Evolutionary conservation across 2,888 invertebrate species (phyloP).

Genomic region (Dicyrtomina minuta): DNA sequence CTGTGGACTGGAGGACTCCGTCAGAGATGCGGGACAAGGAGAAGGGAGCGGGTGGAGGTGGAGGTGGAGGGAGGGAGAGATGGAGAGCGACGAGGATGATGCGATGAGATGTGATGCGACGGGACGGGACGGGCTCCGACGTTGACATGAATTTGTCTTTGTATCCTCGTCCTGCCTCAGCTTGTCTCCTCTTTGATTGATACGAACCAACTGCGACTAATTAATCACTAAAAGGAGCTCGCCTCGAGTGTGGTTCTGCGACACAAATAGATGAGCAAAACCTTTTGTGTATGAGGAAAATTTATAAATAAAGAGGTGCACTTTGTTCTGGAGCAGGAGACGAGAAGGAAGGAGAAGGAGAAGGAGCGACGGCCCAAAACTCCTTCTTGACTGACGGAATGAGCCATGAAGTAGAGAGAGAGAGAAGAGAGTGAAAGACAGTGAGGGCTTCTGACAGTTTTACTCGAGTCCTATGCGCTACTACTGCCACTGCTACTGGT

Average conservation of each 20-base stretch:
- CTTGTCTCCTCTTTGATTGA: slow-evolving; percentile 33
- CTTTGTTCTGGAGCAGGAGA: slow-evolving; percentile 19
- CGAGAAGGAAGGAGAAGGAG: no score
- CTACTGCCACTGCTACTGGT: no score
- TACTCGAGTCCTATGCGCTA: no score
- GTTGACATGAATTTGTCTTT: slow-evolving; percentile 38
- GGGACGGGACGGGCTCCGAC: slow-evolving; percentile 22
- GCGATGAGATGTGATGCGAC: not conserved
- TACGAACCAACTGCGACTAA: slow-evolving; percentile 37
- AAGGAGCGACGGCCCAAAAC: slow-evolving; percentile 7
- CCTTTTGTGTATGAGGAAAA: slow-evolving; percentile 9
- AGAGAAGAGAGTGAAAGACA: not conserved
- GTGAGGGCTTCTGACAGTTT: no score
- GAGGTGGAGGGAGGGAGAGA: not conserved
- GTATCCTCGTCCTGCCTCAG: slow-evolving; percentile 24
- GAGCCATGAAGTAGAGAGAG: slow-evolving; percentile 11
- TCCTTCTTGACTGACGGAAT: slow-evolving; percentile 13
- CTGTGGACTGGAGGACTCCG: not conserved
- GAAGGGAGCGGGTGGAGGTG: not conserved
- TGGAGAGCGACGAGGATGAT: not conserved
- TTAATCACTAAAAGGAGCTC: slow-evolving; percentile 31
- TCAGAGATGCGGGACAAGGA: not conserved
- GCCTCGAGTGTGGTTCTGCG: slow-evolving; percentile 13
- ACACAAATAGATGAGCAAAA: slow-evolving; percentile 31
- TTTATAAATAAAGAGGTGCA: slow-evolving; percentile 29